Conservation (phyloP, 2,113 vertebrate species). For the Anas platyrhynchos region DNA sequence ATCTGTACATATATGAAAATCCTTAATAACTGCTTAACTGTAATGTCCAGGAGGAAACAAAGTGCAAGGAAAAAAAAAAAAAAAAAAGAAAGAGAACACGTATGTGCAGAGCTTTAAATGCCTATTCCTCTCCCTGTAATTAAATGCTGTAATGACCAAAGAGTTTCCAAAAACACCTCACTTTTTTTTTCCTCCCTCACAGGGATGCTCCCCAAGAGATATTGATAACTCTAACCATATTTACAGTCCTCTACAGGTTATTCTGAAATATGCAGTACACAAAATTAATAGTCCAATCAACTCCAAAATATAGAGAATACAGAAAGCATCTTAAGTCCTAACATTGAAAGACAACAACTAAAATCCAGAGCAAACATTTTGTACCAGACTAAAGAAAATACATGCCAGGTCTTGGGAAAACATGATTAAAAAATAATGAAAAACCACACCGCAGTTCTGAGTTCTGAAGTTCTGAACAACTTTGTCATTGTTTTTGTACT, state of each 20-base stretch:
- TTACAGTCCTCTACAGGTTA: background rate
- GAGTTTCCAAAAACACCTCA: background rate
- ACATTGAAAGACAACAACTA: background rate
- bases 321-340: background rate
- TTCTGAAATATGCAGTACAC: background rate
- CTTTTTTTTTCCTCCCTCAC: rapidly evolving
- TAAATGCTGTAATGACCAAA: background rate
- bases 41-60: background rate
- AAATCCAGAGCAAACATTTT: background rate
- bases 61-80: background rate
- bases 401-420: background rate
- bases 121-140: background rate
- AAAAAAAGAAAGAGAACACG: background rate
- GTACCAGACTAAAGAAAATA: background rate
- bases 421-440: background rate
- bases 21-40: background rate
- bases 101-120: background rate
- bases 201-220: background rate
- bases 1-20: background rate
- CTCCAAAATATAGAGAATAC: background rate
- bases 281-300: background rate
- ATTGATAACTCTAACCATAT: background rate
- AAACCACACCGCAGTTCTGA: no score
- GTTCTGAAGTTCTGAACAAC: background rate
- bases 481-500: background rate